Base-by-base conservation (phyloP, 2,113 vertebrate species). In the Pedionomus torquatus region DNA sequence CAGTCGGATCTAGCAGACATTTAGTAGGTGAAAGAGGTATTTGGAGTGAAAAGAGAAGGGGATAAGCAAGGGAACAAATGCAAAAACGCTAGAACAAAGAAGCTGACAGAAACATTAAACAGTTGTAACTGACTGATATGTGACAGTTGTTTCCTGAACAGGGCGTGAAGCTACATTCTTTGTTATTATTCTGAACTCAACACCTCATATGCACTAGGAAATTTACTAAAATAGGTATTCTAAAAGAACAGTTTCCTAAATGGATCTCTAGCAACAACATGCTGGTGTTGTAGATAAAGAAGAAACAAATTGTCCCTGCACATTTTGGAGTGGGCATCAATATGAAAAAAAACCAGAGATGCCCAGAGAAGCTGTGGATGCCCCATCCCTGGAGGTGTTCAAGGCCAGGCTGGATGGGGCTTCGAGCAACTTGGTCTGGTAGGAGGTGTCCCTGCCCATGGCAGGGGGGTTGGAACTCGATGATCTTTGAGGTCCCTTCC, bases 91-190 rank as follows among this genome's bases (percentile, higher is more conserved):
- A 18, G 5, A 52, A 63, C 17, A 52, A 63, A 48, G n/a, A 70
- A 58, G 7, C 15, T 5, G 11, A 83, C 17, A 46, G 13, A 14
- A 30, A 30, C 18, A 8, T 23, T 52, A 58, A 75, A 52, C 19
- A 64, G 48, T 39, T 89, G 35, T 30, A 52, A 30, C 8, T 57
- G 72, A 25, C 15, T 28, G 55, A 44, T 43, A 15, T 0, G 0
- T 58, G 41, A 20, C 28, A 72, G 20, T 44, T 3, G 11, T 74
- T 92, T 92, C 78, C 88, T 63, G 7, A 81, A 15, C 20, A 65
- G 39, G 5, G 10, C 1, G 2, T 17, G 33, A 83, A 86, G 20
- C 7, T 10, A 55, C 13, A 5, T 81, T 65, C 3, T 51, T 65
- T 51, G n/a, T 41, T 68, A 11, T 35, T 79, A 5, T 68, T 65